Evolutionary conservation across 2,888 invertebrate species (phyloP).

Genomic region (Yponomeuta cagnagella): DNA sequence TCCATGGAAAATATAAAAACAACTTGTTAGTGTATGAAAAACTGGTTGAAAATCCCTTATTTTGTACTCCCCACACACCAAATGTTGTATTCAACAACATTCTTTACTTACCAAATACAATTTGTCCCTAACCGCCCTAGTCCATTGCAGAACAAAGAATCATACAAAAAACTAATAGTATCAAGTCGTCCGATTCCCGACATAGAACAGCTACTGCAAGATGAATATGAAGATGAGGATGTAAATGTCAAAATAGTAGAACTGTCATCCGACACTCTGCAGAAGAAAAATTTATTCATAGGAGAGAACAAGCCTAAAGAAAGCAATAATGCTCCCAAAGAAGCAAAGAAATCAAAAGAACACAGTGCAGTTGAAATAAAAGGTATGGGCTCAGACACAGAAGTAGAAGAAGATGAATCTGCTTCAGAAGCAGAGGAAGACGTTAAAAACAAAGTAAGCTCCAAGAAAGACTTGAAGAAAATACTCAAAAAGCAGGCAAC

Average conservation of each 20-base stretch:
- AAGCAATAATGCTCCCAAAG: conserved; percentile 24
- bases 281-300: conserved; percentile 82
- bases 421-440: conserved; percentile 40
- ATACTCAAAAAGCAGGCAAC: conserved; percentile 82
- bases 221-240: conserved; percentile 85
- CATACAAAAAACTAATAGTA: conserved; percentile 83
- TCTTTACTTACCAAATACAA: no score
- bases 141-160: conserved; percentile 76
- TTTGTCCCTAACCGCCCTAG: no score
- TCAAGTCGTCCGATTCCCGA: conserved; percentile 83
- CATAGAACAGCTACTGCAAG: conserved; percentile 79
- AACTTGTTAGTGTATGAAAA: background rate
- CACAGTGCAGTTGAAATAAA: conserved; percentile 34
- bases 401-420: conserved; percentile 34
- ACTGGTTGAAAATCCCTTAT: no score
- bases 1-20: no score
- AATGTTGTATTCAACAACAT: no score
- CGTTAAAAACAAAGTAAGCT: conserved; percentile 47
- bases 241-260: conserved; percentile 88
- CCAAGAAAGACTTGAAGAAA: conserved; percentile 82
- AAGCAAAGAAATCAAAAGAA: conserved; percentile 34
- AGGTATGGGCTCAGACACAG: conserved; percentile 52
- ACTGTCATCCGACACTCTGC: conserved; percentile 80
- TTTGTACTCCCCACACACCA: no score
- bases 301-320: conserved; percentile 79